Evolutionary conservation across 2,797 vertebrate species (phyloP).

Genomic region (Spinibarbus caldwelli): DNA sequence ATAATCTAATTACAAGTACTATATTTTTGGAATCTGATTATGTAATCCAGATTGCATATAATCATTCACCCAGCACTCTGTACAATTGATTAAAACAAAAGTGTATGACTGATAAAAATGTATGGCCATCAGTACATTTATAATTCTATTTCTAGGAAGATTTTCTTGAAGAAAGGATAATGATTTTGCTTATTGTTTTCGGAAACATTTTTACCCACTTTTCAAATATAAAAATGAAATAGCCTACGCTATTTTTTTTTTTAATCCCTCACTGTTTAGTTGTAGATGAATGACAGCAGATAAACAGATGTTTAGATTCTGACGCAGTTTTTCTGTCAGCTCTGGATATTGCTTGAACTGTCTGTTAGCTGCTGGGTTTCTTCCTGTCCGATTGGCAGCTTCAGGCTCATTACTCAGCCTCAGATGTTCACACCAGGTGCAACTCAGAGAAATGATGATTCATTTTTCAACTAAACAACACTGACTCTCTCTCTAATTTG

Average conservation of each 20-base stretch:
- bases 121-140: not conserved
- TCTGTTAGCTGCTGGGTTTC: conserved; percentile 3
- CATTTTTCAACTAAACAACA: conserved; percentile 18
- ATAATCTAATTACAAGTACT: not conserved
- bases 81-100: not conserved
- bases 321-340: not conserved
- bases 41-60: not conserved
- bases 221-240: not conserved
- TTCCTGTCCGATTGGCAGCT: not conserved
- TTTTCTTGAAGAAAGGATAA: not conserved
- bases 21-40: not conserved
- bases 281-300: not conserved
- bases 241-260: not conserved
- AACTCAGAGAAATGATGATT: conserved; percentile 15
- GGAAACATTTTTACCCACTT: not conserved
- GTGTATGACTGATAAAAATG: not conserved
- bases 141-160: not conserved
- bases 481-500: not conserved
- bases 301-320: not conserved
- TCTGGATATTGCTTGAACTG: not conserved
- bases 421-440: conserved; percentile 40
- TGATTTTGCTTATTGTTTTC: not conserved
- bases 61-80: not conserved
- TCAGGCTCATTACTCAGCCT: conserved; percentile 27
- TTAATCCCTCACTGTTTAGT: not conserved